Conservation (phyloP, 2,113 vertebrate genomes). For the Clarias macrocephalus region DNA sequence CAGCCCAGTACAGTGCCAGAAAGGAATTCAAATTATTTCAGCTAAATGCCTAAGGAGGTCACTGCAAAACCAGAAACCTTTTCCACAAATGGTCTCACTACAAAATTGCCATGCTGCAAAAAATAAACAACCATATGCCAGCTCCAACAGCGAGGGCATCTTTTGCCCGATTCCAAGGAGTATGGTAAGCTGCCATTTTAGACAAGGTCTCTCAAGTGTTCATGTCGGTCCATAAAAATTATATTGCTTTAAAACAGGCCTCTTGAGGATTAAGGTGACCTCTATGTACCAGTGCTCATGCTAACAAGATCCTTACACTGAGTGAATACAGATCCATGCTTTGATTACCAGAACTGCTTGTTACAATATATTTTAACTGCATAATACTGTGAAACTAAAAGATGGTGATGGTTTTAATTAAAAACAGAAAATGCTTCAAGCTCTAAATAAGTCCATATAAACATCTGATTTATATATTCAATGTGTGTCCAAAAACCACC, state of each 20-base stretch:
- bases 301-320: conserved; percentile 8
- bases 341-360: conserved; percentile 3
- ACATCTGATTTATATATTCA: conserved; percentile 46
- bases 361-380: neutral
- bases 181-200: conserved; percentile 15
- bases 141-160: neutral
- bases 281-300: neutral
- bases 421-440: conserved; percentile 4
- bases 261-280: neutral
- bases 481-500: conserved; percentile 38
- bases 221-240: conserved; percentile 1
- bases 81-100: neutral
- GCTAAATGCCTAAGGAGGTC: conserved; percentile 6
- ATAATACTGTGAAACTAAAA: conserved; percentile 7
- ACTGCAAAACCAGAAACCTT: conserved; percentile 10
- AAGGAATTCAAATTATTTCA: conserved; percentile 44
- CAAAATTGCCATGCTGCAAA: neutral
- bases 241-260: conserved; percentile 22
- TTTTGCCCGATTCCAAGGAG: neutral
- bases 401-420: neutral
- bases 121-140: conserved; percentile 21
- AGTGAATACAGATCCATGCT: neutral
- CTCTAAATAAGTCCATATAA: conserved; percentile 41
- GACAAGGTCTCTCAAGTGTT: conserved; percentile 19
- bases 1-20: conserved; percentile 18